These are phyloP conservation scores for Melieria picta DNA, from an alignment of 2,888 invertebrate species.

Conservation along the genomic window DNA sequence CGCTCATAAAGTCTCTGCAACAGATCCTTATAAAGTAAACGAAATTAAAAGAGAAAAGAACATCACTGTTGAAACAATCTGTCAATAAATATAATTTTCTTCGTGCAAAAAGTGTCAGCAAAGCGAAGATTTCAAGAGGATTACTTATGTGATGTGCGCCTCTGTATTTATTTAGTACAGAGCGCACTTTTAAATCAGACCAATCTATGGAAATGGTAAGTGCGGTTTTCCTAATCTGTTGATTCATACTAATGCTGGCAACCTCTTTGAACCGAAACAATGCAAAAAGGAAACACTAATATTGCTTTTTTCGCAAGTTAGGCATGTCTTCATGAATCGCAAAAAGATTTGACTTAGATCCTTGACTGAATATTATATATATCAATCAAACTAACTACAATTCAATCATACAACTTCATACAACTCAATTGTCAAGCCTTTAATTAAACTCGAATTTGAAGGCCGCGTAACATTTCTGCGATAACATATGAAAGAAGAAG, in stretches of 20 bases:
- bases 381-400: too few relatives aligned
- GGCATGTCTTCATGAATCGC: too few relatives aligned
- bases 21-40: background rate
- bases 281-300: too few relatives aligned
- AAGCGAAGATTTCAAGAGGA: constrained; percentile 12
- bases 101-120: constrained; percentile 10
- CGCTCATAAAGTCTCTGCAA: too few relatives aligned
- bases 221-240: background rate
- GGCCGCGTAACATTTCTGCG: too few relatives aligned
- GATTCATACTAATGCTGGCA: constrained; percentile 16
- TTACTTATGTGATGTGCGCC: background rate
- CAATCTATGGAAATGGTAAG: constrained; percentile 31
- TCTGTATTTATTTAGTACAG: constrained; percentile 17
- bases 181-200: constrained; percentile 21
- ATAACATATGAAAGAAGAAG: too few relatives aligned
- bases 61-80: background rate
- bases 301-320: too few relatives aligned
- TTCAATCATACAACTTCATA: too few relatives aligned
- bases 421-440: too few relatives aligned
- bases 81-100: background rate
- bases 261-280: background rate
- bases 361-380: too few relatives aligned
- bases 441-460: too few relatives aligned
- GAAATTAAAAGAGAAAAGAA: background rate
- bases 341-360: too few relatives aligned